Evolutionary conservation across 2,797 vertebrate genomes (phyloP).

Genomic region (Chaunax sp.): DNA sequence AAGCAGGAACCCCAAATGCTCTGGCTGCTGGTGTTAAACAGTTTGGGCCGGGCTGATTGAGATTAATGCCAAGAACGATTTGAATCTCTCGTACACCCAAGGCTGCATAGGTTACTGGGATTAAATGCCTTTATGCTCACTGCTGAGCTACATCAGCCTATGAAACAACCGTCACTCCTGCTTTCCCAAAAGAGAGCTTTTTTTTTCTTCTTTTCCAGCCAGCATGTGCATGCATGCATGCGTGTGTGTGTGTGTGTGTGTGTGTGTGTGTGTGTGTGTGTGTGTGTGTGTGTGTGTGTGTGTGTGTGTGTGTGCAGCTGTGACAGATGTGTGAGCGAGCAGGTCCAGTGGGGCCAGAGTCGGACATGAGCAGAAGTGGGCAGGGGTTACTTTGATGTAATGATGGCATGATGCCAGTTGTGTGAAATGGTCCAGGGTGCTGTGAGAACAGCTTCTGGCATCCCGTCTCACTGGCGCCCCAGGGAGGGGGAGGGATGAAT

Average conservation of each 20-base stretch:
- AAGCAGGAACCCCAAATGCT: conserved; percentile 41
- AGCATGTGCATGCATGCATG: not conserved
- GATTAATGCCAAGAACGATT: conserved; percentile 70
- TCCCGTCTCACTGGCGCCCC: conserved; percentile 68
- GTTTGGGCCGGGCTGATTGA: conserved; percentile 66
- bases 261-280: no score
- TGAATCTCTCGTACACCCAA: conserved; percentile 55
- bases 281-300: not conserved
- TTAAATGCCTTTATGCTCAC: conserved; percentile 70
- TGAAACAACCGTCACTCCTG: conserved; percentile 50
- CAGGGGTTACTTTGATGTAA: conserved; percentile 66
- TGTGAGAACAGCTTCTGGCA: conserved; percentile 75
- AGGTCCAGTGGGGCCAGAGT: conserved; percentile 54
- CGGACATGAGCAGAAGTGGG: conserved; percentile 50
- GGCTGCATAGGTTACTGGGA: conserved; percentile 64
- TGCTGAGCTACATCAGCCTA: conserved; percentile 60
- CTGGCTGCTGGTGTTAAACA: conserved; percentile 48
- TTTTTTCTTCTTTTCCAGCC: not conserved
- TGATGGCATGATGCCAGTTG: conserved; percentile 71
- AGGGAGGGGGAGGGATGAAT: conserved; percentile 51
- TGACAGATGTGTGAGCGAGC: conserved; percentile 62
- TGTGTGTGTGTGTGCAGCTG: conserved; percentile 15
- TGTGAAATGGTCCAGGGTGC: conserved; percentile 66
- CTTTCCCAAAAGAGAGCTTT: conserved; percentile 31
- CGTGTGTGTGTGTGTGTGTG: no score